A percentile compares a stretch with the other conserved stretches of the same genome.
Evolutionary conservation across 2,113 vertebrate genomes (phyloP).

Genomic region (Cynocephalus volans): DNA sequence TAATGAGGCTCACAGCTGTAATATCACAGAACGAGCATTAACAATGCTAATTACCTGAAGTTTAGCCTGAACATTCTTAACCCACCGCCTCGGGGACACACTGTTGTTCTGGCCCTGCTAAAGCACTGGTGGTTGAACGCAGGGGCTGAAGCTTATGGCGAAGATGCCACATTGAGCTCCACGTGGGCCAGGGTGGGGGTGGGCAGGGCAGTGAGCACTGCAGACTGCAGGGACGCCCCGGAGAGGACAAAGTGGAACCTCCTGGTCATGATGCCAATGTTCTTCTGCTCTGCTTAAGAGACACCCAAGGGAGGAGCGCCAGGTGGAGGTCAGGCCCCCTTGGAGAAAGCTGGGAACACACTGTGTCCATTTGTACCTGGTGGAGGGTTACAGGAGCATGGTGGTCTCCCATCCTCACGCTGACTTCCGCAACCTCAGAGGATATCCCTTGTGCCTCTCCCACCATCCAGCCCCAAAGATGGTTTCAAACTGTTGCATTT

Average conservation of each 20-base stretch:
- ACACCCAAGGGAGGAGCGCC: background rate
- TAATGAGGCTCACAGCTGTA: constrained; percentile 91
- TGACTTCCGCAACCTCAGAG: background rate
- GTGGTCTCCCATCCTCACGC: background rate
- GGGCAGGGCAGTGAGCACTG: background rate
- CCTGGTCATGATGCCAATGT: background rate
- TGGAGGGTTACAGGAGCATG: background rate
- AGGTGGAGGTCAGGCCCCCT: background rate
- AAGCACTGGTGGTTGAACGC: constrained; percentile 68
- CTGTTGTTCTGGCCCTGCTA: constrained; percentile 77
- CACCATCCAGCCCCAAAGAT: background rate
- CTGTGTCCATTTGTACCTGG: background rate
- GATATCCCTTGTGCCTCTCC: background rate
- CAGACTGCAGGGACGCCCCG: background rate
- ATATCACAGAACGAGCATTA: constrained; percentile 88
- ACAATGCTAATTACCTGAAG: constrained; percentile 90
- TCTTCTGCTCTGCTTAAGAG: background rate
- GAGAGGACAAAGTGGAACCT: background rate
- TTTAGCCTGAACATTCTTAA: constrained; percentile 87
- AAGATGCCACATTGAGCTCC: background rate
- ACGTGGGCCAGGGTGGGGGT: background rate
- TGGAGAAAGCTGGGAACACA: background rate
- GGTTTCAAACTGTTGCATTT: background rate
- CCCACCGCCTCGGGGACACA: constrained; percentile 79
- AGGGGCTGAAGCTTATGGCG: constrained; percentile 35